Conservation (phyloP, 2,888 invertebrate species). For the Bugula neritina region DNA sequence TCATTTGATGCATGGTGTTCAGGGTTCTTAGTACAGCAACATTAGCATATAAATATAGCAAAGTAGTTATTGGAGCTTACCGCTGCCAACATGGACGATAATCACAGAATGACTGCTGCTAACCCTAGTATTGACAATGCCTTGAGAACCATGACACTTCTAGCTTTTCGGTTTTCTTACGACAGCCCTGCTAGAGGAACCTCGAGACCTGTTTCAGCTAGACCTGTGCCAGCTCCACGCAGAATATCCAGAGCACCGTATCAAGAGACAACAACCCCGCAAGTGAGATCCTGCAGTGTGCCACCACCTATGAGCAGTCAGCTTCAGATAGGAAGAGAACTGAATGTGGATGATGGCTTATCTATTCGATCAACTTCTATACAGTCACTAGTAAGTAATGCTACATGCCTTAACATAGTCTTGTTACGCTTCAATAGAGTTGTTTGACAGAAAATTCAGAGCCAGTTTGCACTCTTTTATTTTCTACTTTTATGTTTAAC, state of each 20-base stretch:
- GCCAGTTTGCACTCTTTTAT: too few species aligned
- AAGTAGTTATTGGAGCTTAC: too few species aligned
- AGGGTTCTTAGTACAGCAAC: too few species aligned
- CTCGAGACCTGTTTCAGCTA: too few species aligned
- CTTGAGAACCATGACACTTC: background rate
- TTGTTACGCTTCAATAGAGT: too few species aligned
- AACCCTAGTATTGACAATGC: background rate
- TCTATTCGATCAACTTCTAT: slow-evolving; percentile 9
- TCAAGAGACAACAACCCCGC: background rate
- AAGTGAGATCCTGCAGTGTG: slow-evolving; percentile 7
- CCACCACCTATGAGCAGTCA: background rate
- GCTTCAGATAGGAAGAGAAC: background rate
- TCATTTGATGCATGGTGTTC: too few species aligned
- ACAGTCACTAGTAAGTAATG: slow-evolving; percentile 3
- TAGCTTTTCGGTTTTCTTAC: background rate
- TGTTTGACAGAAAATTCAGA: too few species aligned
- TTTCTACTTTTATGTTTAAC: too few species aligned
- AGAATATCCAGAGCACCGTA: background rate
- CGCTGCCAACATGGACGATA: background rate
- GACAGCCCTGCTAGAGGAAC: background rate
- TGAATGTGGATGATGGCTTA: slow-evolving; percentile 23
- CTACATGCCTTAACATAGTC: too few species aligned
- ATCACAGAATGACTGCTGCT: background rate
- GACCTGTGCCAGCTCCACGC: slow-evolving; percentile 15
- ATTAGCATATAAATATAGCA: too few species aligned